Evolutionary conservation across 2,113 vertebrate genomes (phyloP).

Genomic region (Fulica atra): DNA sequence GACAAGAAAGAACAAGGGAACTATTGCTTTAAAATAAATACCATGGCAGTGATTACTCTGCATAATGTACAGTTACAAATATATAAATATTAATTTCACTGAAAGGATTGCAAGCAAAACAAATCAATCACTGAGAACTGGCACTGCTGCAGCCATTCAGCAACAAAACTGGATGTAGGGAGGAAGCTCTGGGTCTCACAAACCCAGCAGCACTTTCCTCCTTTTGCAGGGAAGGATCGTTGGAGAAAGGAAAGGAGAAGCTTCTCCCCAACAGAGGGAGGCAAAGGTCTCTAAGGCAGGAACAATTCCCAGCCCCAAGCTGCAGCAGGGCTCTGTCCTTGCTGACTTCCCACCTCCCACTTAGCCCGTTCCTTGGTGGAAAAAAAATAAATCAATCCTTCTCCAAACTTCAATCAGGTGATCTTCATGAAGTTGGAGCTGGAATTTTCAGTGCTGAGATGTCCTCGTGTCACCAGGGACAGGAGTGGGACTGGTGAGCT

Average conservation of each 20-base stretch:
- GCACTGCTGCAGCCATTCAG: conserved; percentile 31
- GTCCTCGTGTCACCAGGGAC: neutral
- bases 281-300: neutral
- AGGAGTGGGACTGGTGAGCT: neutral
- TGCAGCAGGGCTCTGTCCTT: neutral
- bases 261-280: neutral
- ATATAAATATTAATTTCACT: conserved; percentile 58
- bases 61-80: conserved; percentile 61
- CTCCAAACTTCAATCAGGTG: neutral
- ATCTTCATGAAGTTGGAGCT: neutral
- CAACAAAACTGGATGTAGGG: neutral
- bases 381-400: neutral
- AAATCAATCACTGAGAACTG: neutral
- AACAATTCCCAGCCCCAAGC: neutral
- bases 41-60: conserved; percentile 37
- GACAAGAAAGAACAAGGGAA: neutral
- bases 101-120: conserved; percentile 32
- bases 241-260: neutral
- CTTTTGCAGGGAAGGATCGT: neutral
- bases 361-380: neutral
- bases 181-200: neutral
- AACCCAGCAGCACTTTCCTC: neutral
- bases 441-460: neutral
- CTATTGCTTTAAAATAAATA: conserved; percentile 66
- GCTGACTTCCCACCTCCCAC: neutral